Base-by-base conservation (phyloP, 2,888 invertebrate genomes). In the Timema cristinae region DNA sequence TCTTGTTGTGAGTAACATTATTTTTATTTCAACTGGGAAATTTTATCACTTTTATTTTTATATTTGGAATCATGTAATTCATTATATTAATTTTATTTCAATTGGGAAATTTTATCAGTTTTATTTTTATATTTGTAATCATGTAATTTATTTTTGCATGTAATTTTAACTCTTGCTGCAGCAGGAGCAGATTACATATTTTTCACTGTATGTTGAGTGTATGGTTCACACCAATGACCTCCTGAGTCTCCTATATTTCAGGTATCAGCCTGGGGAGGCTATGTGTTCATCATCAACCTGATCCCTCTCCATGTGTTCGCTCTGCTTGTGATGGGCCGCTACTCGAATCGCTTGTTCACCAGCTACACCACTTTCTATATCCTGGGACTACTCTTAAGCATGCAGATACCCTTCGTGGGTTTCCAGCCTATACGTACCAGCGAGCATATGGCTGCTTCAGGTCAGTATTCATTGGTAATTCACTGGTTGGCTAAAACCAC, bases 201-300 rank as follows among this genome's bases (percentile, higher is more conserved):
- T 32, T 2, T 32, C 32, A 32, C 32, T 32, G 32, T 32, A 32
- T 32, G 1, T 32, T 32, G 32, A 32, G 32, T 32, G 32, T 32
- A 4, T 32, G 4, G 32, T 32, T 32, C 32, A 32, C 4, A 32
- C 32, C 32, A 32, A 4, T 32, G 32, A 32, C 32, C 32, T 32
- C 32, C 32, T 32, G 32, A 32, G 32, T 32, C 2, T 32, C 16
- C 71, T 48, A 48, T 47, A 15, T 73, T 54, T 50, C 68, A 93
- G 93, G 92, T 98, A 4, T 98, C 98, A 75, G 98, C 98, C 76
- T 99, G 99, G 99, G 99, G 99, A 77, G 99, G 99, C 76, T 99
- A 99, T 81, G 98, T 99, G 59, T 99, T 98, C 82, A 99, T 99
- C 79, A 99, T 98, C 81, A 99, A 99, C 84, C 85, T 99, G 80